phyloP scores from a whole-genome alignment of 2,888 invertebrate species.

The Latheticus oryzae region DNA sequence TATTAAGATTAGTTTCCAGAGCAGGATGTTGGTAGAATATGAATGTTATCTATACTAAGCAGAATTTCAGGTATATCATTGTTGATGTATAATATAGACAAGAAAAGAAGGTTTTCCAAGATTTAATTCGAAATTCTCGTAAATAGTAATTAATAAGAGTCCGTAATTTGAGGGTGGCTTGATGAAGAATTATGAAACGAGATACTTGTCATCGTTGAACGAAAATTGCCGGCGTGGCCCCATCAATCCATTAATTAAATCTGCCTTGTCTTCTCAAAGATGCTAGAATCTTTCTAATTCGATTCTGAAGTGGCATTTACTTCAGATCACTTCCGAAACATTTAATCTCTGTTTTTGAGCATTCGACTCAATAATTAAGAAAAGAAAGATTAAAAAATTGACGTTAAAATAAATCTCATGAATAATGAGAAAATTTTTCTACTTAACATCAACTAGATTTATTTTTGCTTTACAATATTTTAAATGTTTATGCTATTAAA shows the following conservation, averaged over 20 bases:
- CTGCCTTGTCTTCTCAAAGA: conserved; percentile 51
- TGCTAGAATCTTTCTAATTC: conserved; percentile 49
- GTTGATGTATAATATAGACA: too few relatives aligned
- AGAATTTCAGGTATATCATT: conserved; percentile 45
- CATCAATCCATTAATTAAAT: conserved; percentile 58
- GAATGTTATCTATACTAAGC: conserved; percentile 48
- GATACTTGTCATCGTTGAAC: conserved; percentile 46
- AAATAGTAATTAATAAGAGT: conserved; percentile 52
- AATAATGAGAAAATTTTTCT: too few relatives aligned
- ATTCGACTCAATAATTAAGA: conserved; percentile 41
- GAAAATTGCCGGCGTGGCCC: conserved; percentile 48
- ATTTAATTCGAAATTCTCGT: conserved; percentile 45
- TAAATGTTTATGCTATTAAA: too few relatives aligned
- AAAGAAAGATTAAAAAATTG: conserved; percentile 23
- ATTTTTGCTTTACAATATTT: too few relatives aligned
- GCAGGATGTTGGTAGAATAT: conserved; percentile 44
- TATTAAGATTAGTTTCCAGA: conserved; percentile 48
- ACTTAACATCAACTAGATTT: too few relatives aligned
- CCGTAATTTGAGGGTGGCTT: conserved; percentile 43
- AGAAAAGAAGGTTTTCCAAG: conserved; percentile 9
- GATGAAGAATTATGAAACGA: conserved; percentile 47
- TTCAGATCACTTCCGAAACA: conserved; percentile 42
- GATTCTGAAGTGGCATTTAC: conserved; percentile 43
- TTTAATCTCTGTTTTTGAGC: conserved; percentile 37
- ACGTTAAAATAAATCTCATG: too few relatives aligned